Evolutionary conservation across 2,888 invertebrate genomes (phyloP), one percentile per base, ranked within the genome.

Genomic region (Stenoptilia bipunctidactyla): DNA sequence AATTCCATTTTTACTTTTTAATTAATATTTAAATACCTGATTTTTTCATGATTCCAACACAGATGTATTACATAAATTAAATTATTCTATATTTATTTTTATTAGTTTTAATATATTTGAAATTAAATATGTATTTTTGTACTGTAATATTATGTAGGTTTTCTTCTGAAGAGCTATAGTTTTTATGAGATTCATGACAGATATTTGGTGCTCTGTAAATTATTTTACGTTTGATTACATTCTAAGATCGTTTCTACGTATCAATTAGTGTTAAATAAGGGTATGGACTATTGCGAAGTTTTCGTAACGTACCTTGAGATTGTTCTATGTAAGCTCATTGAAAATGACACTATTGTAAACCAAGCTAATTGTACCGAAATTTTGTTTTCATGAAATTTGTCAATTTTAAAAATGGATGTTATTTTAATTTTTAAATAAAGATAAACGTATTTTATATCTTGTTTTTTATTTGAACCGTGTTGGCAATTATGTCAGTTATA

Each of bases 401-500:
- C 79, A 79, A 79, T 82, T 82, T 77, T 70, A 64, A 73, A 63
- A 76, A 80, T 82, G 80, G 69, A 79, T 80, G 80, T 79, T 80
- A 76, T 69, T 79, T 77, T 82, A 72, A 77, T 75, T 82, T 75
- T 70, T 56, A 58, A 74, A 76, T 80, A 82, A 77, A 74, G 74
- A 82, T n/a, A n/a, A n/a, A n/a, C n/a, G n/a, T n/a, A n/a, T n/a
- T n/a, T n/a, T n/a, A n/a, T n/a, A n/a, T n/a, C n/a, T n/a, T n/a
- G n/a, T n/a, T n/a, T n/a, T n/a, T n/a, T n/a, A n/a, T n/a, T n/a
- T n/a, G n/a, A n/a, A n/a, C n/a, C n/a, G n/a, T n/a, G n/a, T n/a
- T n/a, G n/a, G n/a, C n/a, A n/a, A n/a, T n/a, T n/a, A n/a, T n/a
- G n/a, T n/a, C n/a, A n/a, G n/a, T n/a, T n/a, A n/a, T n/a, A n/a